phyloP scores from a whole-genome alignment of 2,797 vertebrate genomes.

The Alcedo atthis region DNA sequence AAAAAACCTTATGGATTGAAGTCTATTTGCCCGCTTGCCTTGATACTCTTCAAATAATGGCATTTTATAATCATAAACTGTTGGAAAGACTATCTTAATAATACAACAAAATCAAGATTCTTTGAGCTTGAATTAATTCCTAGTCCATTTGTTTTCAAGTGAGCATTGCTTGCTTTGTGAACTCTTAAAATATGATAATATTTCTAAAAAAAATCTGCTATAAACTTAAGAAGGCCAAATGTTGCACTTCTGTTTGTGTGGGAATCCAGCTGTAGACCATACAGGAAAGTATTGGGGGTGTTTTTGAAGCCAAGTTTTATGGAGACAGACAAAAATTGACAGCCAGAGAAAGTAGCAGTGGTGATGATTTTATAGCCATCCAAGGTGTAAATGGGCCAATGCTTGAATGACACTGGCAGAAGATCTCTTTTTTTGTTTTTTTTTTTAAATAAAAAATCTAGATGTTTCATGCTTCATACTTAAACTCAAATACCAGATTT shows the following conservation, averaged over 20 bases:
- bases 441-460: background rate
- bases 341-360: background rate
- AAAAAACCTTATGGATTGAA: background rate
- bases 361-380: background rate
- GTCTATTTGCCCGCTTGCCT: background rate
- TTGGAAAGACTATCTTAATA: background rate
- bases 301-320: background rate
- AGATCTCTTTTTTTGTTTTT: background rate
- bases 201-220: background rate
- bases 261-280: background rate
- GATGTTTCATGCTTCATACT: background rate
- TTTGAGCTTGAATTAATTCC: constrained; percentile 6
- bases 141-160: background rate
- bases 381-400: background rate
- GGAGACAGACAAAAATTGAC: background rate
- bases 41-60: constrained; percentile 8
- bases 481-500: background rate
- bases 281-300: accelerated
- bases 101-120: background rate
- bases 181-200: background rate
- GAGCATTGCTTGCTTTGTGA: background rate
- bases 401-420: background rate
- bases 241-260: background rate
- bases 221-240: background rate
- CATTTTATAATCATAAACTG: background rate